A percentile compares a stretch with the other conserved stretches of the same genome.
These are phyloP conservation scores for Emydoidea blandingii DNA, from an alignment of 2,797 vertebrate species.

Conservation along the genomic window DNA sequence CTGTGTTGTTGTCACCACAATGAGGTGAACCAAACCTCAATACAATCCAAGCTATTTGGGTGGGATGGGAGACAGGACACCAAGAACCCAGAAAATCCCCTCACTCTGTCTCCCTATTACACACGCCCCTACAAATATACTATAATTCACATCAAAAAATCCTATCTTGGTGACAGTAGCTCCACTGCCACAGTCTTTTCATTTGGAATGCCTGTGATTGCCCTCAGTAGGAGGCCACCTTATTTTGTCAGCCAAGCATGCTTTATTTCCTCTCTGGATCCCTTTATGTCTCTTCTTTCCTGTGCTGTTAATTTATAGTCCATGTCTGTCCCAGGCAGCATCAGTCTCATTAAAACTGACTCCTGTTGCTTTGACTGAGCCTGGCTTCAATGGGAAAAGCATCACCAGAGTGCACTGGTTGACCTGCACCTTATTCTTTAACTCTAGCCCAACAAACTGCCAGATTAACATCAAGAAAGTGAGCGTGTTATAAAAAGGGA, in stretches of 20 bases:
- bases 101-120: background rate
- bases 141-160: background rate
- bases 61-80: background rate
- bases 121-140: background rate
- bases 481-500: background rate
- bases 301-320: conserved; percentile 50
- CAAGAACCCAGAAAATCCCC: background rate
- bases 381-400: conserved; percentile 28
- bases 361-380: conserved; percentile 43
- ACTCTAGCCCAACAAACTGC: conserved; percentile 35
- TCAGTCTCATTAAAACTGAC: conserved; percentile 77
- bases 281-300: conserved; percentile 17
- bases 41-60: background rate
- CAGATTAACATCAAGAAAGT: conserved; percentile 67
- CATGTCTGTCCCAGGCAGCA: conserved; percentile 26
- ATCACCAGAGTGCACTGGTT: conserved; percentile 5
- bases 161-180: conserved; percentile 82
- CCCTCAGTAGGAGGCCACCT: conserved; percentile 80
- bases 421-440: conserved; percentile 44
- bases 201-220: conserved; percentile 16
- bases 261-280: conserved; percentile 28
- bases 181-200: background rate
- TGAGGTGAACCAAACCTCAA: background rate
- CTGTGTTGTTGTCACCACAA: background rate
- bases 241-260: conserved; percentile 34